A percentile compares a stretch with the other conserved stretches of the same genome.
Conservation (phyloP, 2,797 vertebrate genomes). For the Distichodus sexfasciatus region DNA sequence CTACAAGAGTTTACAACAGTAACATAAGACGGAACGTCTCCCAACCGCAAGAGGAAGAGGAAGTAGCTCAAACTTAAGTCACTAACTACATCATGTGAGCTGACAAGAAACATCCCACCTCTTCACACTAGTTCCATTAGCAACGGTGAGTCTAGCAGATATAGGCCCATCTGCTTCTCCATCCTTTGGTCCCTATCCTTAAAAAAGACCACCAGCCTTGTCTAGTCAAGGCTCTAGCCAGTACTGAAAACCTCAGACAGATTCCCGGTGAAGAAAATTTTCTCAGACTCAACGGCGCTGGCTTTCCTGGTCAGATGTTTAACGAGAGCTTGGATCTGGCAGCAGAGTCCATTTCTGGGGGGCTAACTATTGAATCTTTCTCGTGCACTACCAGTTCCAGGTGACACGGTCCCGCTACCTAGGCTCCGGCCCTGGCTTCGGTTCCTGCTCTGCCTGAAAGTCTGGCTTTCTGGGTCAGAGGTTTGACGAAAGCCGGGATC, state of each 20-base stretch:
- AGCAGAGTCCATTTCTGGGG: conserved; percentile 85
- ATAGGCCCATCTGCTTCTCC: conserved; percentile 17
- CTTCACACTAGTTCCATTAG: conserved; percentile 29
- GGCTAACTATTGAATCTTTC: conserved; percentile 85
- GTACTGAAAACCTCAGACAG: neutral
- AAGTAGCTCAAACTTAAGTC: conserved; percentile 74
- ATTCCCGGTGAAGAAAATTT: neutral
- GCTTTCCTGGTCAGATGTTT: conserved; percentile 99
- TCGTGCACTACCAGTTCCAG: conserved; percentile 77
- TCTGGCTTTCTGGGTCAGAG: too few species aligned
- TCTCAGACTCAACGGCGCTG: conserved; percentile 23
- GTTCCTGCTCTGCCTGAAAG: too few species aligned
- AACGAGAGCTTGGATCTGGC: conserved; percentile 92
- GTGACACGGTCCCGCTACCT: conserved; percentile 65
- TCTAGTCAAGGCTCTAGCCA: neutral
- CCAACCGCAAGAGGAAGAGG: conserved; percentile 71
- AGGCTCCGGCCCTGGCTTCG: conserved; percentile 58
- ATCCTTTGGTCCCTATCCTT: conserved; percentile 62
- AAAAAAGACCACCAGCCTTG: conserved; percentile 46
- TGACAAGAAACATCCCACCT: conserved; percentile 56
- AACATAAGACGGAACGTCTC: conserved; percentile 63
- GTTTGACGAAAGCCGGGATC: conserved; percentile 94
- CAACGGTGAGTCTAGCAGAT: conserved; percentile 25
- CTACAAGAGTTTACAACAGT: conserved; percentile 76
- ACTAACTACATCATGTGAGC: conserved; percentile 72